phyloP scores from a whole-genome alignment of 2,797 vertebrate species.

The Eutrigla gurnardus region DNA sequence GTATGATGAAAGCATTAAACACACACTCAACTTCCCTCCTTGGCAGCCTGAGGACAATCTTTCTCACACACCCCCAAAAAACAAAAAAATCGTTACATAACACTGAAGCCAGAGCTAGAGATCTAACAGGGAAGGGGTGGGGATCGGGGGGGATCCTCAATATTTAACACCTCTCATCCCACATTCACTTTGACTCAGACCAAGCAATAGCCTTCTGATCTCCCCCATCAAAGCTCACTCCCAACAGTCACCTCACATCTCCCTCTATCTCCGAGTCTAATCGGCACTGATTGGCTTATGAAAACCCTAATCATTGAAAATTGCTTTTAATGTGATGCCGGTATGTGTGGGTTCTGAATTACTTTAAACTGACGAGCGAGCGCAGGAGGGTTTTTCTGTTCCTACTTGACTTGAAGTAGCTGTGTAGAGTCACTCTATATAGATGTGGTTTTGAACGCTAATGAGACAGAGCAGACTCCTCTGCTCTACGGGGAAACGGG shows the following conservation, averaged over 20 bases:
- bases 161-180: conserved; percentile 74
- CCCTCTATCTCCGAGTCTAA: conserved; percentile 60
- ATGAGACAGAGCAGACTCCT: conserved; percentile 64
- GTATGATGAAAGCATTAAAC: conserved; percentile 54
- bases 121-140: conserved; percentile 24
- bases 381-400: conserved; percentile 46
- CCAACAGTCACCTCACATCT: conserved; percentile 66
- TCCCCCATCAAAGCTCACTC: conserved; percentile 65
- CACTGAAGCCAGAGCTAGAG: conserved; percentile 13
- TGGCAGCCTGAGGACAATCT: conserved; percentile 35
- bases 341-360: conserved; percentile 64
- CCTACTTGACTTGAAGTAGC: conserved; percentile 67
- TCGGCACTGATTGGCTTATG: conserved; percentile 73
- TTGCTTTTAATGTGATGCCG: conserved; percentile 64
- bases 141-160: conserved; percentile 49
- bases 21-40: conserved; percentile 44
- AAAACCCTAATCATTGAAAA: conserved; percentile 74
- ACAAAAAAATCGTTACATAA: conserved; percentile 58
- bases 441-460: conserved; percentile 75
- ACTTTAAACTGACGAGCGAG: conserved; percentile 56
- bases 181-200: conserved; percentile 77
- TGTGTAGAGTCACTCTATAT: conserved; percentile 55
- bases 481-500: conserved; percentile 34
- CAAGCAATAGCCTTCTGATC: conserved; percentile 73
- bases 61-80: conserved; percentile 43